Evolutionary conservation across 2,113 vertebrate genomes (phyloP).

Genomic region (Tapirus terrestris): DNA sequence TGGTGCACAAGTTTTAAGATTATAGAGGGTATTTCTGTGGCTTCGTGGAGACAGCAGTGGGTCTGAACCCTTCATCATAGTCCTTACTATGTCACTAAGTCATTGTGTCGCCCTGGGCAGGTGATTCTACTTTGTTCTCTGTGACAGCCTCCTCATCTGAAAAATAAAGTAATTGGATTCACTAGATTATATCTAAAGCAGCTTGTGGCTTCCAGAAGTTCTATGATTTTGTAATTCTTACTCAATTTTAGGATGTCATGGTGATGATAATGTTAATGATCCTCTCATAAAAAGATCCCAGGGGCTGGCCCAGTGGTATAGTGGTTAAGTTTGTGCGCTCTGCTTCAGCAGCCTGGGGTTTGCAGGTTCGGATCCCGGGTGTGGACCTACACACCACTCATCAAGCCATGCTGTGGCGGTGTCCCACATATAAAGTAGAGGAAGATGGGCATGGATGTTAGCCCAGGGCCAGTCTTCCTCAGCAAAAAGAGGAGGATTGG

Average conservation of each 20-base stretch:
- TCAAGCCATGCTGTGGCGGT: no score
- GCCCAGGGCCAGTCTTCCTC: no score
- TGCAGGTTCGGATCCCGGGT: no score
- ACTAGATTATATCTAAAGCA: not conserved
- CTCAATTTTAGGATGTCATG: not conserved
- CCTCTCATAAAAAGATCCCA: not conserved
- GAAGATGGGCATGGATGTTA: no score
- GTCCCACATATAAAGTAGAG: no score
- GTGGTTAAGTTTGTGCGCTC: no score
- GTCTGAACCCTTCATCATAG: not conserved
- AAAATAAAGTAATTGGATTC: conserved; percentile 21
- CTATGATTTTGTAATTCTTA: conserved; percentile 13
- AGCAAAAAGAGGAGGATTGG: no score
- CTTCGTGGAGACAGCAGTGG: not conserved
- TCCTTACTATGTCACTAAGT: not conserved
- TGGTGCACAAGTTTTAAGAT: not conserved
- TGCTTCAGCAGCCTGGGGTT: no score
- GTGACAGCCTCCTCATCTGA: conserved; percentile 38
- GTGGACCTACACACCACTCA: no score
- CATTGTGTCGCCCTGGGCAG: conserved; percentile 54
- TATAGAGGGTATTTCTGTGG: not conserved
- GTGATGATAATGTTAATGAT: not conserved
- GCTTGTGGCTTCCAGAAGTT: not conserved
- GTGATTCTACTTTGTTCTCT: not conserved
- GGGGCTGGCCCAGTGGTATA: not conserved